Base-by-base conservation (phyloP, 1,140 invertebrate genomes). In the Zaprionus nigranus region DNA sequence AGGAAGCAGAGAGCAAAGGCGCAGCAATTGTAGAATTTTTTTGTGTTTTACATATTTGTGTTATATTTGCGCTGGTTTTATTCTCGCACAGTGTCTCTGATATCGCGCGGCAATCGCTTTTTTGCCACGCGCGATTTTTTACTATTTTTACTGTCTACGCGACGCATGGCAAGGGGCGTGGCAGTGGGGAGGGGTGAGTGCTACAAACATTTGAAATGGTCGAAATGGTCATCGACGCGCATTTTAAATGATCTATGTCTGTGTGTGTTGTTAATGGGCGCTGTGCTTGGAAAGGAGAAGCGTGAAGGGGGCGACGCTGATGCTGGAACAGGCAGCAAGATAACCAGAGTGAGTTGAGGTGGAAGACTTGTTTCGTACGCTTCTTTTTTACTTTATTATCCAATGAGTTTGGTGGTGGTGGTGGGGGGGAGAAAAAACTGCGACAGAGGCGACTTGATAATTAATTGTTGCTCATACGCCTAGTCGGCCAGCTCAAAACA, bases 191-290 rank as follows among this genome's bases (percentile, higher is more conserved):
- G 20, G 26, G 15, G 24, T 57, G 20, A 28, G 5, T 15, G 66
- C 59, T 69, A 36, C 72, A 84, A 84, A 74, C 85, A 90, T 90
- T 88, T 90, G 46, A 51, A 51, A 51, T 51, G 46, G 46, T 51
- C 38, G 79, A 86, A 86, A 86, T 90, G 78, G 74, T 84, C 85
- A 88, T 88, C 84, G 86, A 85, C 86, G 81, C 86, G 85, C 85
- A 90, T 90, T 90, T 90, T 90, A 90, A 90, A 90, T 90, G 85
- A 90, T 90, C 82, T 90, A 90, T 90, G 85, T 82, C 61, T 64
- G 54, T 54, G 57, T 65, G 63, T 54, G 63, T 61, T 64, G 56
- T 71, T 83, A 78, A 80, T 83, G 84, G 63, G 70, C 53, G 83
- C 75, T 46, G 51, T n/a, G 12, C 4, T 5, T 1, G 12, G 6